Percentiles rank a stretch among this genome's conserved stretches.
Evolutionary conservation across 2,888 invertebrate genomes (phyloP).

Genomic region (Melanophora roralis): DNA sequence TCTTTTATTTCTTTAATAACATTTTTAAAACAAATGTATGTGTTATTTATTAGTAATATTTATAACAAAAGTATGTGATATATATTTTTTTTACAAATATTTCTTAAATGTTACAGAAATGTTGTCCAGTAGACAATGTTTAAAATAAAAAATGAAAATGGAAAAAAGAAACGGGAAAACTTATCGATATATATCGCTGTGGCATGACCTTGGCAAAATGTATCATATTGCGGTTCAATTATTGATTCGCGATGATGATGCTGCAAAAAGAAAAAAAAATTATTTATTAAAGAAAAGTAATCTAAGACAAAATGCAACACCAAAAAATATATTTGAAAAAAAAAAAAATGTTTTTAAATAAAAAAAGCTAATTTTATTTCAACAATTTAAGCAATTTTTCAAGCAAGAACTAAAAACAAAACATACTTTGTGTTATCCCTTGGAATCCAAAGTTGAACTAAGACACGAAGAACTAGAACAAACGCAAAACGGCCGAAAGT

Average conservation of each 20-base stretch:
- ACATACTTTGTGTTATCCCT: too few relatives aligned
- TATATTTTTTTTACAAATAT: conserved; percentile 27
- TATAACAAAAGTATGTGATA: conserved; percentile 29
- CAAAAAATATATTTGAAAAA: too few relatives aligned
- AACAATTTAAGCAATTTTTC: too few relatives aligned
- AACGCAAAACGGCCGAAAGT: too few relatives aligned
- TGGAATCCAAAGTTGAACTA: too few relatives aligned
- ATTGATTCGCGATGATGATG: conserved; percentile 81
- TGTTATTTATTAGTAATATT: conserved; percentile 28
- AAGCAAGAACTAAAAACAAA: too few relatives aligned
- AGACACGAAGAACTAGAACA: too few relatives aligned
- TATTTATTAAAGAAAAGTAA: too few relatives aligned
- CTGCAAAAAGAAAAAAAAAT: conserved; percentile 66
- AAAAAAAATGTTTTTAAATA: too few relatives aligned
- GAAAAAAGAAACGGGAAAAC: conserved; percentile 92
- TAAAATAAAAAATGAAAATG: conserved; percentile 92
- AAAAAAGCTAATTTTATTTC: too few relatives aligned
- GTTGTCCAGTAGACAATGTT: conserved; percentile 94
- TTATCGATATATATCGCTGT: conserved; percentile 91
- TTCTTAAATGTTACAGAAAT: conserved; percentile 79
- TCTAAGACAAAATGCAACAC: too few relatives aligned
- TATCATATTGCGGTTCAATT: conserved; percentile 88
- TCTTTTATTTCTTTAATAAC: conserved; percentile 26
- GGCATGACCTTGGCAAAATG: conserved; percentile 88
- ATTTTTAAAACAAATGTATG: conserved; percentile 72